Conservation (phyloP, 2,888 invertebrate genomes). For the Cremastinae sp. region DNA sequence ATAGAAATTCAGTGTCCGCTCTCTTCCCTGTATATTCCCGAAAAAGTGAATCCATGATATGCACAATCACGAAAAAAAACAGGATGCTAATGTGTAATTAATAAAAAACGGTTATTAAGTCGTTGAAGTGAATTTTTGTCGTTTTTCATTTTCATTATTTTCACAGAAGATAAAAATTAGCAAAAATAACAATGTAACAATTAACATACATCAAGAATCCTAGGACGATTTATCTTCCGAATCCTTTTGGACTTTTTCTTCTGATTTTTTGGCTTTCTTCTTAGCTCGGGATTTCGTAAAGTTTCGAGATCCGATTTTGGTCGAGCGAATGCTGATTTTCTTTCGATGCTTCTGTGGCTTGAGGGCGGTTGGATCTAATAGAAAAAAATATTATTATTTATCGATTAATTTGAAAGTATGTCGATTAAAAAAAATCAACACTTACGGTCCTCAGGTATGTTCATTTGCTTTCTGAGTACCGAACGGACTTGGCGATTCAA, state of each 20-base stretch:
- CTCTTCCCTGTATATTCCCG: slow-evolving; percentile 69
- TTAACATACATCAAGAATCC: slow-evolving; percentile 22
- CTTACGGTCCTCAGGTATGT: slow-evolving; percentile 77
- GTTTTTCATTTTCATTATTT: too few species aligned
- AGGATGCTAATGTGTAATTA: slow-evolving; percentile 9
- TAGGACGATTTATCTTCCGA: slow-evolving; percentile 47
- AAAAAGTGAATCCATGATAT: slow-evolving; percentile 14
- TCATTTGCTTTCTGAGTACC: slow-evolving; percentile 78
- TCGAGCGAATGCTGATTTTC: slow-evolving; percentile 34
- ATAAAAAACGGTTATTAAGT: slow-evolving; percentile 29
- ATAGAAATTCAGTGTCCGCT: slow-evolving; percentile 63
- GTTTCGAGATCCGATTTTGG: slow-evolving; percentile 30
- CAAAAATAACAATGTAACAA: slow-evolving; percentile 6
- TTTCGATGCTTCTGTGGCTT: slow-evolving; percentile 68
- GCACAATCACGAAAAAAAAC: slow-evolving; percentile 17
- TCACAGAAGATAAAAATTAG: neutral
- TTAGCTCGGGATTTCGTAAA: slow-evolving; percentile 8
- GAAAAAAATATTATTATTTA: slow-evolving; percentile 4
- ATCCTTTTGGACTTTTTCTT: slow-evolving; percentile 59
- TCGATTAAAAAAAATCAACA: neutral
- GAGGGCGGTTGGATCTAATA: slow-evolving; percentile 74
- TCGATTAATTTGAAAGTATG: neutral
- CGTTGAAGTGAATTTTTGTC: neutral
- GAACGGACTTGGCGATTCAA: slow-evolving; percentile 85
- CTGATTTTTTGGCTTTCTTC: slow-evolving; percentile 48